Evolutionary conservation across 1,140 invertebrate genomes (phyloP), one percentile per base, ranked within the genome.

Genomic region (Cyclargus thomasi): DNA sequence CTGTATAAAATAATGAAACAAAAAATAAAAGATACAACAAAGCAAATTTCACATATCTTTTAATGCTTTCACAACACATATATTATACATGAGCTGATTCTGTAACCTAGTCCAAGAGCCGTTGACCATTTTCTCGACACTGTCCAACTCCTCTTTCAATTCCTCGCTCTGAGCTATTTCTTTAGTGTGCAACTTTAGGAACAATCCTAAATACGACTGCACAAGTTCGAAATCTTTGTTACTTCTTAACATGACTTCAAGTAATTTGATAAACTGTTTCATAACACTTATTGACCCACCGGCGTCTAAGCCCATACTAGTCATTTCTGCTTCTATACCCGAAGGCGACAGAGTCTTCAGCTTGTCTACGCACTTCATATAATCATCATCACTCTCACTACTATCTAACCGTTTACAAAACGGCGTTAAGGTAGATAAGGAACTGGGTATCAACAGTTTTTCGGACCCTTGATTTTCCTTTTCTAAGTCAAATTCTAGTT

Each of bases 191-290:
- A 94, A 93, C 90, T 98, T 98, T 11, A 99, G 83, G 91, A 98
- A 99, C 17, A 99, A 91, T 63, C 93, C 94, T n/a, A 99, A 91
- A 91, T 98, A 99, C 0, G 97, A 94, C 84, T 99, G 96, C 0
- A 94, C 94, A n/a, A 99, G 86, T 91, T 99, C 98, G 91, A 97
- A 99, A 90, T 99, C 93, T 72, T 85, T 93, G 75, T 96, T 97
- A 2, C 92, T 95, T 68, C 93, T 89, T 1, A 99, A 91, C 88
- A 96, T 94, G 66, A 86, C 90, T 53, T 93, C 87, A 7, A 99
- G 86, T 83, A 97, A 93, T 78, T 94, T 92, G 35, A 99, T 87
- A 91, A 99, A 99, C 70, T 95, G 93, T 36, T 93, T 78, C 92
- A 99, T 93, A 0, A 96, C 86, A 21, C 92, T 84, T 16, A 93